Evolutionary conservation across 2,113 vertebrate genomes (phyloP).

Genomic region (Pagrus major): DNA sequence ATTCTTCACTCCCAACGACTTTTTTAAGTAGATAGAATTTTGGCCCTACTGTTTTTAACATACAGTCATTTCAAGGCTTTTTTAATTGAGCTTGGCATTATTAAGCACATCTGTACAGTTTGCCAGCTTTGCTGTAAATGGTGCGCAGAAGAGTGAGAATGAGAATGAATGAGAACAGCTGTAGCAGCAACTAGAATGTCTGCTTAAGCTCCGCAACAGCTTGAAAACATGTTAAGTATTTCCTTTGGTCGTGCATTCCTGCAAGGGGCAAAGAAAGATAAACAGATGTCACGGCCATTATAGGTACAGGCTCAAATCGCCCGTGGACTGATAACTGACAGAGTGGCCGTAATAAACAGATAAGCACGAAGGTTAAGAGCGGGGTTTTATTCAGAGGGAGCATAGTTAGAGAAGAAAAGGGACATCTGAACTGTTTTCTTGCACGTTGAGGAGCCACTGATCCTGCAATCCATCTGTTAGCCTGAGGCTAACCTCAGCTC

Average conservation of each 20-base stretch:
- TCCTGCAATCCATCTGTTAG: constrained; percentile 67
- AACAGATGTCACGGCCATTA: constrained; percentile 60
- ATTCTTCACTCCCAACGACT: constrained; percentile 38
- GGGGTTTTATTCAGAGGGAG: constrained; percentile 10
- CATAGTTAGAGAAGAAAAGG: constrained; percentile 33
- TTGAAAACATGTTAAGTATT: constrained; percentile 44
- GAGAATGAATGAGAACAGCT: constrained; percentile 73
- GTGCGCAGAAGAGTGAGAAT: constrained; percentile 50
- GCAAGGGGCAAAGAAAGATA: constrained; percentile 61
- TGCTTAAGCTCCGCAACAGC: constrained; percentile 29
- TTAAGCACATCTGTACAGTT: constrained; percentile 54
- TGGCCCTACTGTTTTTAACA: constrained; percentile 42
- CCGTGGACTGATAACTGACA: constrained; percentile 27
- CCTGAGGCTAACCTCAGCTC: constrained; percentile 65
- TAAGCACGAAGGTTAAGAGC: constrained; percentile 42
- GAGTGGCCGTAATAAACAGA: constrained; percentile 26
- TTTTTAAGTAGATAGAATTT: constrained; percentile 45
- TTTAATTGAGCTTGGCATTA: constrained; percentile 65
- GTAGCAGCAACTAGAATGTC: constrained; percentile 42
- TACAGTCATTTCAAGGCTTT: constrained; percentile 53
- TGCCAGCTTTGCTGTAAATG: constrained; percentile 69
- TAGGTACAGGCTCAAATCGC: constrained; percentile 59
- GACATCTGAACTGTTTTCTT: constrained; percentile 35
- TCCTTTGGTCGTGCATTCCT: constrained; percentile 63
- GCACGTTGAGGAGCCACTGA: constrained; percentile 55